Percentiles rank a stretch among this genome's conserved stretches.
phyloP scores from a whole-genome alignment of 2,797 vertebrate species.

The Poecile montanus region DNA sequence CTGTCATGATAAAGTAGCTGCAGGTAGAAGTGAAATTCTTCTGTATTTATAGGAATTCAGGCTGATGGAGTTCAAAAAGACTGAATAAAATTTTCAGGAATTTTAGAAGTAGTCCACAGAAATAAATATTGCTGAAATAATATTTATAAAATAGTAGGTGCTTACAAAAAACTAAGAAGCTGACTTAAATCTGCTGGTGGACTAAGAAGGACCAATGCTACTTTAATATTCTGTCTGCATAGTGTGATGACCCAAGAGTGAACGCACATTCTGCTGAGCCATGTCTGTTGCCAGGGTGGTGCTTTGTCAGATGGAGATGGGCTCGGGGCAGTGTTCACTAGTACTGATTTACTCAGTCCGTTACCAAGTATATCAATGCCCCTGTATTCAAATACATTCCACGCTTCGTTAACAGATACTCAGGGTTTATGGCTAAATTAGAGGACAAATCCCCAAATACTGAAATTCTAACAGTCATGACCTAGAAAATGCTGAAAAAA shows the following conservation, averaged over 20 bases:
- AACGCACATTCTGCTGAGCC: background rate
- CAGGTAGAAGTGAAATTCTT: background rate
- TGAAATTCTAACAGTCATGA: background rate
- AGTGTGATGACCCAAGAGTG: rapidly evolving
- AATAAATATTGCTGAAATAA: background rate
- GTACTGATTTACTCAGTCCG: rapidly evolving
- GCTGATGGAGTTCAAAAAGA: background rate
- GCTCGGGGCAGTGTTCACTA: background rate
- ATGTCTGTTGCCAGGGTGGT: background rate
- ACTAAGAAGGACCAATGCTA: background rate
- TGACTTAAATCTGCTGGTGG: background rate
- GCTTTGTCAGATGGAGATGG: background rate
- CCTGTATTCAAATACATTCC: background rate
- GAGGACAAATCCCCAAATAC: rapidly evolving
- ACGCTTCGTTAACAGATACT: background rate
- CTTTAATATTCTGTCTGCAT: background rate
- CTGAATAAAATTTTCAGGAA: background rate
- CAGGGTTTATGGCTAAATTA: background rate
- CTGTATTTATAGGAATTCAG: background rate
- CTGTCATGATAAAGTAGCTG: background rate
- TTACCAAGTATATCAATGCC: background rate
- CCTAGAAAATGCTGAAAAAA: background rate
- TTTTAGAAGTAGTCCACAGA: background rate
- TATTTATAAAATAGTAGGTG: background rate
- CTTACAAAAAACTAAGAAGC: background rate